phyloP scores from a whole-genome alignment of 2,113 vertebrate genomes.

The Tachysurus fulvidraco region DNA sequence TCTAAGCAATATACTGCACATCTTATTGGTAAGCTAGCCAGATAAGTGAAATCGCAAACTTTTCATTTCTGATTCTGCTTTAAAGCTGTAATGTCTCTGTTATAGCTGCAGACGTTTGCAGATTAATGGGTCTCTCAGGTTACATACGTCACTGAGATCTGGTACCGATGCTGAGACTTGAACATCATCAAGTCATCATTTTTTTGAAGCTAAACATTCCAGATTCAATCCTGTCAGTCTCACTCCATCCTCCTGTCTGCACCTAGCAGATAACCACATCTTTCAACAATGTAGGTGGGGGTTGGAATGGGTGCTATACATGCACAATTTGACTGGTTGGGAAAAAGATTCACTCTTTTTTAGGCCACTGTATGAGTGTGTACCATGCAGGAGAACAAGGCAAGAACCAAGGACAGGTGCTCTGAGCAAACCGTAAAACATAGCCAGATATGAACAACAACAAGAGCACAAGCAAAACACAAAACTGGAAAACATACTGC shows the following conservation, averaged over 20 bases:
- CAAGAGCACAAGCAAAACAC: background rate
- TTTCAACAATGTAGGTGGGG: background rate
- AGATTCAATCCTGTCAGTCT: slow-evolving; percentile 39
- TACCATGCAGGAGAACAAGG: background rate
- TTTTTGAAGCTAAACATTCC: slow-evolving; percentile 40
- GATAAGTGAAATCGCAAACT: background rate
- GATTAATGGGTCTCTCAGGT: background rate
- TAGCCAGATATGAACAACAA: background rate
- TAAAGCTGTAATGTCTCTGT: background rate
- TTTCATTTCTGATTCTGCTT: background rate
- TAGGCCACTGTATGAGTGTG: background rate
- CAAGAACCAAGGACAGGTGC: background rate
- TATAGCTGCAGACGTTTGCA: background rate
- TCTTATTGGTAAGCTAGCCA: background rate
- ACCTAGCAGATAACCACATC: slow-evolving; percentile 37
- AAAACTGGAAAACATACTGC: background rate
- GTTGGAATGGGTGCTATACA: background rate
- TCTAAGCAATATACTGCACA: slow-evolving; percentile 26
- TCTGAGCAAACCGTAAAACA: background rate
- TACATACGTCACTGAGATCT: slow-evolving; percentile 21
- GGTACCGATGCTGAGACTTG: slow-evolving; percentile 34
- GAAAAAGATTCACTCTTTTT: background rate
- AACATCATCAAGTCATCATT: slow-evolving; percentile 27
- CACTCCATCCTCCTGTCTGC: slow-evolving; percentile 35
- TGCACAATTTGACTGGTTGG: background rate